These are phyloP conservation scores for Helicoverpa armigera DNA, from an alignment of 1,140 invertebrate species.

Conservation along the genomic window DNA sequence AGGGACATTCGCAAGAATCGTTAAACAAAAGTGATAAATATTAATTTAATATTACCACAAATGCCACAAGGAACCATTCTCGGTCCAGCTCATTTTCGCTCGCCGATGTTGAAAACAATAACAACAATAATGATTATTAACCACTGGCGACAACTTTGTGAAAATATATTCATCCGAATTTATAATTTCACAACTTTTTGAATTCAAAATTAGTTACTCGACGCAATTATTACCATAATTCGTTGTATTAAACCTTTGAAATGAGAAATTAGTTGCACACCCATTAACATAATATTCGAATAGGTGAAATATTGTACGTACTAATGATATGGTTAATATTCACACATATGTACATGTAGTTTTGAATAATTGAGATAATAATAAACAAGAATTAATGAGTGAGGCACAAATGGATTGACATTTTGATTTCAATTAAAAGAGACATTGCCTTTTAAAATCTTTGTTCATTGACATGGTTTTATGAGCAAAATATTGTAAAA, in stretches of 20 bases:
- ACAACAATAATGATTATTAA: constrained; percentile 58
- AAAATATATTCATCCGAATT: constrained; percentile 72
- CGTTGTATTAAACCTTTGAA: constrained; percentile 45
- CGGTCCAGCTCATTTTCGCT: background rate
- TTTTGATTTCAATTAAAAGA: too few species aligned
- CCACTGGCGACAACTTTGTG: constrained; percentile 61
- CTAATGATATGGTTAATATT: background rate
- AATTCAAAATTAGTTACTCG: constrained; percentile 67
- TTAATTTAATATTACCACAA: background rate
- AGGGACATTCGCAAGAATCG: background rate
- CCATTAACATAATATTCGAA: constrained; percentile 54
- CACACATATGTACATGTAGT: background rate
- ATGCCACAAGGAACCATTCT: constrained; percentile 1
- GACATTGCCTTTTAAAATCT: too few species aligned
- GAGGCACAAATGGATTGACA: too few species aligned
- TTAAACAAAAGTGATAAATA: background rate
- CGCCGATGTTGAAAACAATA: constrained; percentile 17
- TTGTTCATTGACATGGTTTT: too few species aligned
- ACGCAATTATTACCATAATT: constrained; percentile 66
- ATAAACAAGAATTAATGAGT: too few species aligned
- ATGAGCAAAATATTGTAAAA: too few species aligned
- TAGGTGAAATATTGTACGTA: background rate
- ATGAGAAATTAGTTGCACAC: constrained; percentile 53
- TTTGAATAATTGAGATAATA: background rate
- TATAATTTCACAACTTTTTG: constrained; percentile 72